Conservation (phyloP, 2,888 invertebrate species). For the Copidosoma aretas region DNA sequence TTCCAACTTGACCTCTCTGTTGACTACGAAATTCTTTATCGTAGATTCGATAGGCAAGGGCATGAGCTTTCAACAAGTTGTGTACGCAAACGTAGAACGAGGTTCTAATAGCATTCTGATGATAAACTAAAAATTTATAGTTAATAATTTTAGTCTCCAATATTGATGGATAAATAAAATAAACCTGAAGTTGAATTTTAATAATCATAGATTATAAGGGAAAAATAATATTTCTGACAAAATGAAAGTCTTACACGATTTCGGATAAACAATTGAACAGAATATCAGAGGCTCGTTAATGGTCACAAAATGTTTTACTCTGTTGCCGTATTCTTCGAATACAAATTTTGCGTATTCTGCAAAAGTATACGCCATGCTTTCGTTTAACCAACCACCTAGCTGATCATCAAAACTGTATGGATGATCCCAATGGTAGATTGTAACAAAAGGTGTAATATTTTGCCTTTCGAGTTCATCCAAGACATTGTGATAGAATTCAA, state of each 20-base stretch:
- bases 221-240: not conserved
- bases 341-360: constrained; percentile 68
- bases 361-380: constrained; percentile 68
- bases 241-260: not conserved
- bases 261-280: constrained; percentile 54
- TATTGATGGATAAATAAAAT: constrained; percentile 1
- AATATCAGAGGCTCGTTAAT: constrained; percentile 76
- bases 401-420: constrained; percentile 69
- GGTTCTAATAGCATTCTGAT: constrained; percentile 61
- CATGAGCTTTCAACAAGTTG: constrained; percentile 75
- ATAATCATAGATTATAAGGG: too few species aligned
- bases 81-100: constrained; percentile 74
- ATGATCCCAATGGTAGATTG: constrained; percentile 74
- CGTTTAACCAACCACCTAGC: constrained; percentile 71
- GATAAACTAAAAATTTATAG: constrained; percentile 8
- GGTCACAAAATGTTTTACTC: constrained; percentile 74
- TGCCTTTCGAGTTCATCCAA: constrained; percentile 64
- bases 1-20: not conserved
- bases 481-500: constrained; percentile 64
- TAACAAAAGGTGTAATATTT: constrained; percentile 69
- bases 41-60: constrained; percentile 70
- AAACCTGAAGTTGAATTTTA: too few species aligned
- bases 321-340: constrained; percentile 64
- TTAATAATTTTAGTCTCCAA: not conserved
- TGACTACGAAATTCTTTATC: constrained; percentile 65